Conservation (phyloP, 1,140 invertebrate species). For the Micrasema longulum region DNA sequence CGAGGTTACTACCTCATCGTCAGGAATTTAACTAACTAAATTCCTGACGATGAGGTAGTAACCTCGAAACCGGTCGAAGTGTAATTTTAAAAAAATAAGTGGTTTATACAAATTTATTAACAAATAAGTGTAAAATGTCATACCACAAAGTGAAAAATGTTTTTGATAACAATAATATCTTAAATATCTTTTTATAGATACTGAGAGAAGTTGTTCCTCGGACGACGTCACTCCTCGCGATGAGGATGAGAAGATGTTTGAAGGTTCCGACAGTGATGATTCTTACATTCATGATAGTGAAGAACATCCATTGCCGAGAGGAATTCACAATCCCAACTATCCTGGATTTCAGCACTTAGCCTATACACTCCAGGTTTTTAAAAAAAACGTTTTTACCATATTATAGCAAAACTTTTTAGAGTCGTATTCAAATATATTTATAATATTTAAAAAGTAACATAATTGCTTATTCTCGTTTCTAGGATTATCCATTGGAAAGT, state of each 20-base stretch:
- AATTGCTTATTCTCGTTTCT: conserved; percentile 37
- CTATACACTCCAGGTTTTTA: conserved; percentile 67
- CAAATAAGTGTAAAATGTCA: too few relatives aligned
- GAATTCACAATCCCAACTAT: conserved; percentile 84
- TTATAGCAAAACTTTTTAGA: background rate
- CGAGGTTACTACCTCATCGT: too few relatives aligned
- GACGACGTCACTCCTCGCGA: conserved; percentile 43
- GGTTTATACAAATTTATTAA: too few relatives aligned
- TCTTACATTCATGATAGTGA: conserved; percentile 61
- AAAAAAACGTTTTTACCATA: background rate
- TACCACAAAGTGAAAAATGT: too few relatives aligned
- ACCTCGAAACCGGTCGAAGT: too few relatives aligned
- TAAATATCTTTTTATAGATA: conserved; percentile 42
- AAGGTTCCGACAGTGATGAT: conserved; percentile 64
- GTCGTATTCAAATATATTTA: background rate
- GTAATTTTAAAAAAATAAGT: too few relatives aligned
- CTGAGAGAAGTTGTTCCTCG: conserved; percentile 47
- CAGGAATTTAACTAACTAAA: too few relatives aligned
- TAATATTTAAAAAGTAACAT: background rate
- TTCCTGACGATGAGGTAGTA: too few relatives aligned
- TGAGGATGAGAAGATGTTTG: conserved; percentile 61
- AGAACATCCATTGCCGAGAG: conserved; percentile 66
- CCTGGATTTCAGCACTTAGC: conserved; percentile 77
- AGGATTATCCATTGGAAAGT: conserved; percentile 50
- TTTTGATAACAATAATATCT: too few relatives aligned